Evolutionary conservation across 2,113 vertebrate species (phyloP).

Genomic region (Bombycilla garrulus): DNA sequence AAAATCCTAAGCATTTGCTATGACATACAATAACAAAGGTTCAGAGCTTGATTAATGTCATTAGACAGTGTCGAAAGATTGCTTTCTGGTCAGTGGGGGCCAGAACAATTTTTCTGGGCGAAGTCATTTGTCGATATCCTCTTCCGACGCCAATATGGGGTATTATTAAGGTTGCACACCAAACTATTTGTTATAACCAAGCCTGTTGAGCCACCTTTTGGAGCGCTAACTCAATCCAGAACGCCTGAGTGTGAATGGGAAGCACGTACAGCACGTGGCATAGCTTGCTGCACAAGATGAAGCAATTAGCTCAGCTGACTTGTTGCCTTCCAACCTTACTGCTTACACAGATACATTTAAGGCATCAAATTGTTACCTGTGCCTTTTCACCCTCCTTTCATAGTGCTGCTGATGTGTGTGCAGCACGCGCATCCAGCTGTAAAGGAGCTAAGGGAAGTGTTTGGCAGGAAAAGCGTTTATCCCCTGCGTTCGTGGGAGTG

Average conservation of each 20-base stretch:
- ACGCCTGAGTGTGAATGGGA: not conserved
- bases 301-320: not conserved
- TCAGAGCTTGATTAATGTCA: constrained; percentile 21
- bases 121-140: constrained; percentile 22
- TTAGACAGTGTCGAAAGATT: not conserved
- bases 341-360: not conserved
- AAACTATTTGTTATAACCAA: not conserved
- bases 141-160: not conserved
- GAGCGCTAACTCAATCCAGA: not conserved
- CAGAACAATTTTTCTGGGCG: not conserved
- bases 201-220: not conserved
- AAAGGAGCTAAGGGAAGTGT: not conserved
- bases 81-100: not conserved
- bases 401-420: not conserved
- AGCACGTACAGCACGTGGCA: not conserved
- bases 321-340: not conserved
- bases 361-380: not conserved
- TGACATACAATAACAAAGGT: constrained; percentile 10
- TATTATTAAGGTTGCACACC: not conserved
- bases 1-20: constrained; percentile 48
- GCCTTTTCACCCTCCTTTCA: not conserved
- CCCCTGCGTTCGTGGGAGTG: not conserved
- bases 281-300: not conserved
- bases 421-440: not conserved
- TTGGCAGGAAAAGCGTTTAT: not conserved